Evolutionary conservation across 1,140 invertebrate species (phyloP), one percentile per base, ranked within the genome.

Genomic region (Hyles euphorbiae): DNA sequence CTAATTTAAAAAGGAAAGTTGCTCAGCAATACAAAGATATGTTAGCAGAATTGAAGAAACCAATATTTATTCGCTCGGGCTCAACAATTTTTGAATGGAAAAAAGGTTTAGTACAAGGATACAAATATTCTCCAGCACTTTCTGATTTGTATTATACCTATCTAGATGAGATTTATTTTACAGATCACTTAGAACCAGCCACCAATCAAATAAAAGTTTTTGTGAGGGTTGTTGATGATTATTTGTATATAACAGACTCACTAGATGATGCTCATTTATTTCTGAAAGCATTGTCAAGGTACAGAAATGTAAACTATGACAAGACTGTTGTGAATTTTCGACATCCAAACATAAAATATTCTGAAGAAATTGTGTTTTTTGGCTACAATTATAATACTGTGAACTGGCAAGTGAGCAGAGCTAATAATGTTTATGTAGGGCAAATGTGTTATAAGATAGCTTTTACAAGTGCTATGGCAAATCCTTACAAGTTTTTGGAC

Each of bases 381-480:
- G 89, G 89, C 33, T 87, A 87, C 53, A 73, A 58, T 34, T 84
- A 89, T 58, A 72, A 87, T 58, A 89, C 88, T 43, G 10, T 60
- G 9, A 83, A 61, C 52, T 67, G 89, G 56, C 63, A 80, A 76
- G 81, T 90, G 0, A 77, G 77, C 8, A 73, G 85, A 60, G 82
- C 87, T 9, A 74, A 63, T 51, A 83, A 74, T 61, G 73, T 87
- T 40, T 89, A 70, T 67, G 53, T 61, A 33, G 89, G 89, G 22
- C 81, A 84, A 59, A 85, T 90, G 72, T 87, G 88, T 65, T 88
- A 86, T 60, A 89, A 89, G 77, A 89, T 89, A 11, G 63, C 69
- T 12, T 90, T 90, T 58, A 78, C 81, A 11, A 59, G 65, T 55
- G 68, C 81, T 8, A 68, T 87, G 34, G 59, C 55, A 33, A 68